phyloP scores from a whole-genome alignment of 2,113 vertebrate species.

The Neodontobutis hainanensis region DNA sequence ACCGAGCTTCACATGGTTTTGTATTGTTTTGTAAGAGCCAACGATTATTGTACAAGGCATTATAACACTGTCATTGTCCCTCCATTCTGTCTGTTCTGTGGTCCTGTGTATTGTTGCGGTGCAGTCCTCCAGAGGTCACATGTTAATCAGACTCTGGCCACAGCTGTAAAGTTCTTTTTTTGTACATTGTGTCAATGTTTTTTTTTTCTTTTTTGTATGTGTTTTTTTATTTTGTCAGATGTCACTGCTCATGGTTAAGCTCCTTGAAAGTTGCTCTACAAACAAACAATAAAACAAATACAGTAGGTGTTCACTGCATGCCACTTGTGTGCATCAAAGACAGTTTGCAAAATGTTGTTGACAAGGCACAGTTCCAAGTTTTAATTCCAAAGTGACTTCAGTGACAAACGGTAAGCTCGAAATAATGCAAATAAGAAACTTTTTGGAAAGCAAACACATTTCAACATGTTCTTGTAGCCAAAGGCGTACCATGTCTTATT shows the following conservation, averaged over 20 bases:
- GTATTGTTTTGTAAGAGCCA: not conserved
- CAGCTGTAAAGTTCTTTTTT: conserved; percentile 28
- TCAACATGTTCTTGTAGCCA: no score
- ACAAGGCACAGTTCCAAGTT: conserved; percentile 1
- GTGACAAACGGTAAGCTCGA: no score
- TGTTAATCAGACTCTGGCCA: conserved; percentile 44
- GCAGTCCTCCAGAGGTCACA: conserved; percentile 27
- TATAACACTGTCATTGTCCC: conserved; percentile 12
- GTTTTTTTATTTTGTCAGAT: conserved; percentile 49
- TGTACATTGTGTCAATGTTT: conserved; percentile 40
- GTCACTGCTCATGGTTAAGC: conserved; percentile 41
- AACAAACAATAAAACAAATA: not conserved
- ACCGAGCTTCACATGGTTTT: conserved; percentile 5
- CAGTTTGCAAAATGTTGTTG: not conserved
- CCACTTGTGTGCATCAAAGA: not conserved
- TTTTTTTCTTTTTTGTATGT: conserved; percentile 31
- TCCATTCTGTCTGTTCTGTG: conserved; percentile 16
- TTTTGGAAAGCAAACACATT: no score
- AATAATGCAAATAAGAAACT: no score
- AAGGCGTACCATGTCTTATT: no score
- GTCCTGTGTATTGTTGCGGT: conserved; percentile 15
- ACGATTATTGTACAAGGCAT: not conserved
- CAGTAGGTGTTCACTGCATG: not conserved
- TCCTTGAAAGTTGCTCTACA: not conserved
- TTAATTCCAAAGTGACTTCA: no score